Evolutionary conservation across 1,140 invertebrate species (phyloP), one percentile per base, ranked within the genome.

Genomic region (Magallana angulata): DNA sequence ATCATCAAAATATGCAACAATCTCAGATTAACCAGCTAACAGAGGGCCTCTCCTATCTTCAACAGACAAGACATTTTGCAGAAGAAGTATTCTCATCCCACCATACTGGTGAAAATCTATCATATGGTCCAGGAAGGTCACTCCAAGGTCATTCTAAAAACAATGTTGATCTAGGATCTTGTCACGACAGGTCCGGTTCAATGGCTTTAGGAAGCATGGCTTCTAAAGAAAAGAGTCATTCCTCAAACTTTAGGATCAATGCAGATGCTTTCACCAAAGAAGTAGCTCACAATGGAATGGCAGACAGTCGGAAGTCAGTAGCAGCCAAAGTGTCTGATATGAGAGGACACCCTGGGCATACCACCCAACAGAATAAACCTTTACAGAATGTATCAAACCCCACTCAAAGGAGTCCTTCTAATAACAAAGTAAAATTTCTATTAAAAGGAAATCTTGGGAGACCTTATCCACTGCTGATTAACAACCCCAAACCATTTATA

Each of bases 401-500:
- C 18, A 64, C 0, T 64, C 18, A 36, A 76, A 11, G 9, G 24
- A 76, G 24, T 30, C 36, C 68, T 76, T 12, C 8, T 12, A 76
- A 76, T 76, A 30, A 24, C 68, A 82, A 24, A 57, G 81, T 82
- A 16, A 82, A 82, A 24, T 82, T 82, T 56, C 7, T 82, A 16
- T 57, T 56, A 56, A 82, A 82, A 82, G 81, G 81, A 24, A 82
- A 82, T 8, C n/a, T 82, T 24, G 81, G 36, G 6, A 57, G 81
- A 16, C 81, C 48, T 1, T 57, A 82, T 57, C 57, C 57, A 7
- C 36, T 57, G 16, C 16, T 57, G 48, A n/a, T 82, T 57, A 57
- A 58, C n/a, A 57, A 57, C 12, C 48, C 81, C 14, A 57, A 82
- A 24, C 81, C 81, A 57, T 57, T 82, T 24, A 7, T 82, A n/a